Evolutionary conservation across 2,888 invertebrate species (phyloP).

Genomic region (Periphyllus acericola): DNA sequence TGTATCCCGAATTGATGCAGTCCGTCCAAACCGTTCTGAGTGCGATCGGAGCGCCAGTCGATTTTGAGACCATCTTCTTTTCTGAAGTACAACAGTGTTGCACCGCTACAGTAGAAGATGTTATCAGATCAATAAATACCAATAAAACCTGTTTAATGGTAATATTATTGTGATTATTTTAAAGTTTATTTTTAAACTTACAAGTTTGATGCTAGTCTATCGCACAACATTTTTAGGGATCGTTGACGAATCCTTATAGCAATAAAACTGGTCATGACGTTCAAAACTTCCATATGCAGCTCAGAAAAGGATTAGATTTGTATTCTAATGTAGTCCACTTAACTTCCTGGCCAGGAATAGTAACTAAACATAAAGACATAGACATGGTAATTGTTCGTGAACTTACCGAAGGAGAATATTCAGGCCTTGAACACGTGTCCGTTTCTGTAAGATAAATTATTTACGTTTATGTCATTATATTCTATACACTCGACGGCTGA

Average conservation of each 20-base stretch:
- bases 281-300: constrained; percentile 92
- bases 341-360: constrained; percentile 89
- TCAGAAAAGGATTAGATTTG: constrained; percentile 82
- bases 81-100: constrained; percentile 90
- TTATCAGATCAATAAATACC: constrained; percentile 82
- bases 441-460: constrained; percentile 69
- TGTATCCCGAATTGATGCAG: constrained; percentile 94
- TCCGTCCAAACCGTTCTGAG: constrained; percentile 92
- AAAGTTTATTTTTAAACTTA: background rate
- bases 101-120: constrained; percentile 87
- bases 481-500: background rate
- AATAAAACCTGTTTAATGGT: constrained; percentile 87
- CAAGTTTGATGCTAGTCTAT: background rate
- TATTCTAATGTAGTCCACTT: constrained; percentile 97
- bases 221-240: constrained; percentile 71
- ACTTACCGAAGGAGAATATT: constrained; percentile 99
- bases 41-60: constrained; percentile 87
- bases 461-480: background rate
- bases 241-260: constrained; percentile 88
- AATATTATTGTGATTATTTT: constrained; percentile 64
- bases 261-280: constrained; percentile 84
- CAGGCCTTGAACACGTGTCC: constrained; percentile 94
- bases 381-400: constrained; percentile 98
- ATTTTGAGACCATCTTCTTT: constrained; percentile 94
- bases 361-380: constrained; percentile 85